A percentile compares a stretch with the other conserved stretches of the same genome.
phyloP scores from a whole-genome alignment of 2,113 vertebrate species.

The Brachypodius melanocephalos region DNA sequence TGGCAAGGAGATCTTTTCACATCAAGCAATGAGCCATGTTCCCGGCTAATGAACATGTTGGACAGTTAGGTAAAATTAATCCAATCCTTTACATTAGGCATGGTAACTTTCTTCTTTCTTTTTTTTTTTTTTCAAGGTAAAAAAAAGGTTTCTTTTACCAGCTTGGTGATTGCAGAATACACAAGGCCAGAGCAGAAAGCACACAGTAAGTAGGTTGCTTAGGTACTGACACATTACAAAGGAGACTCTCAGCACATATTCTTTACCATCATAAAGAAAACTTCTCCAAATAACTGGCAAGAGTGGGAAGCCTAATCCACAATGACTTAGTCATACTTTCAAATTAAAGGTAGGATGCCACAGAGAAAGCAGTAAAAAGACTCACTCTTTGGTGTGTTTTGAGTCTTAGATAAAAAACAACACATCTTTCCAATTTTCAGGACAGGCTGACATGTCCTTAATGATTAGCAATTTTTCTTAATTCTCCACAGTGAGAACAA shows the following conservation, averaged over 20 bases:
- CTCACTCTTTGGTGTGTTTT: not conserved
- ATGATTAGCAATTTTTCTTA: conserved; percentile 35
- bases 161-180: not conserved
- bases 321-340: conserved; percentile 28
- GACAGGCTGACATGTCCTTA: conserved; percentile 4
- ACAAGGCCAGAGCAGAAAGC: not conserved
- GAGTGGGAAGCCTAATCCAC: conserved; percentile 28
- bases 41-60: not conserved
- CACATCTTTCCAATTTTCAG: not conserved
- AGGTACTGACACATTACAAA: conserved; percentile 16
- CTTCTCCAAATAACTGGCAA: conserved; percentile 13
- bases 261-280: conserved; percentile 25
- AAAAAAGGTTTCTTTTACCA: not conserved
- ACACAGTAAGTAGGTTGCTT: not conserved
- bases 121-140: not conserved
- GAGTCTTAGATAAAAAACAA: conserved; percentile 1
- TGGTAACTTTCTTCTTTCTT: not conserved
- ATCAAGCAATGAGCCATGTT: not conserved
- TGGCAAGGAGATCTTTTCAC: not conserved
- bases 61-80: not conserved
- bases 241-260: not conserved
- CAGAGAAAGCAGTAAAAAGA: not conserved
- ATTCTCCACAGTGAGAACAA: conserved; percentile 10
- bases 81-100: not conserved
- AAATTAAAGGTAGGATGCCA: not conserved